phyloP scores from a whole-genome alignment of 1,140 invertebrate species.

The Geopemphigus sp. region DNA sequence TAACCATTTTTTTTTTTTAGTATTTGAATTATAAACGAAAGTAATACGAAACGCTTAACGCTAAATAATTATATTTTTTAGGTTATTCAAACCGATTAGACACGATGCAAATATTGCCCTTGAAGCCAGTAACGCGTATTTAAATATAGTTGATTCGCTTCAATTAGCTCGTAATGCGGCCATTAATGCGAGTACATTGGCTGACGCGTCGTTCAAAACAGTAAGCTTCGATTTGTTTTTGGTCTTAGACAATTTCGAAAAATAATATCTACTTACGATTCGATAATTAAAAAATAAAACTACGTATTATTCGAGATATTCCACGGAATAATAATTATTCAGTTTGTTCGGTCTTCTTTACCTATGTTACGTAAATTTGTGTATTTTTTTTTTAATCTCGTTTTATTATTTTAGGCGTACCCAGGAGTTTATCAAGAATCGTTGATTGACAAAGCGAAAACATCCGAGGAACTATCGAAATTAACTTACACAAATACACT shows the following conservation, averaged over 20 bases:
- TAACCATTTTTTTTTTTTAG: slow-evolving; percentile 53
- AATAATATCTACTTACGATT: background rate
- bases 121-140: slow-evolving; percentile 76
- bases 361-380: too few relatives aligned
- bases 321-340: too few relatives aligned
- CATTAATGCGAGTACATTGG: slow-evolving; percentile 64
- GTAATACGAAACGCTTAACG: too few relatives aligned
- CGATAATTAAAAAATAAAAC: too few relatives aligned
- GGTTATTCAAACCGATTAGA: slow-evolving; percentile 68
- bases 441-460: slow-evolving; percentile 48
- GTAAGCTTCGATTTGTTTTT: background rate
- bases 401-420: slow-evolving; percentile 20
- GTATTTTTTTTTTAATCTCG: too few relatives aligned
- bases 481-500: slow-evolving; percentile 49
- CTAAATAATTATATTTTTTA: slow-evolving; percentile 53
- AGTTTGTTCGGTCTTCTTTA: too few relatives aligned
- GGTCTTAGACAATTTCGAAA: background rate
- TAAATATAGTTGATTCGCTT: slow-evolving; percentile 72
- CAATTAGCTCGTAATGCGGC: slow-evolving; percentile 64
- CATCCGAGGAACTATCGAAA: slow-evolving; percentile 55
- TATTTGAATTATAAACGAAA: too few relatives aligned
- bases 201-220: slow-evolving; percentile 53
- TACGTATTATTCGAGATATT: too few relatives aligned
- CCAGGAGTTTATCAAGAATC: slow-evolving; percentile 44
- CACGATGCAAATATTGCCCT: slow-evolving; percentile 68